Evolutionary conservation across 2,888 invertebrate species (phyloP).

Genomic region (Hypomecis punctinalis): DNA sequence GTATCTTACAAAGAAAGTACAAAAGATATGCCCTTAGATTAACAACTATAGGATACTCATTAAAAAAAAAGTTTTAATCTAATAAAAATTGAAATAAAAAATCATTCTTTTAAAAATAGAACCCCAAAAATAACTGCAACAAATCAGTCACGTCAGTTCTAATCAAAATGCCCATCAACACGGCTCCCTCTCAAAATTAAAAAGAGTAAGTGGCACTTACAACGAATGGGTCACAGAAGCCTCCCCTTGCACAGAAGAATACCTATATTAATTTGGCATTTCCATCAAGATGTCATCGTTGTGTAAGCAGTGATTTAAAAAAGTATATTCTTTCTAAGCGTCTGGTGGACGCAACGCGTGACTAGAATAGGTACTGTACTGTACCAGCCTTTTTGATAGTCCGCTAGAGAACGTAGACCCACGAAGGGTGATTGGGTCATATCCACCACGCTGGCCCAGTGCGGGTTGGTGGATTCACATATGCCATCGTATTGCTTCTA

Average conservation of each 20-base stretch:
- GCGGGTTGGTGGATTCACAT: no score
- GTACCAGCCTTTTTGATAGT: no score
- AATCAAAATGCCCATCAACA: constrained; percentile 25
- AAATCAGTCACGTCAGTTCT: constrained; percentile 17
- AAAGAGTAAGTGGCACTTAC: constrained; percentile 38
- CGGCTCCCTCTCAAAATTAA: constrained; percentile 23
- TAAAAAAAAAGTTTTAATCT: no score
- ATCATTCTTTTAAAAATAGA: background rate
- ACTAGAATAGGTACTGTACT: no score
- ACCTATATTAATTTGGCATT: constrained; percentile 48
- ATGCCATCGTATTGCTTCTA: no score
- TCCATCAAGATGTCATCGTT: constrained; percentile 44
- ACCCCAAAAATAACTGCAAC: background rate
- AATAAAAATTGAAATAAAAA: no score
- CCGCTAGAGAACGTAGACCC: no score
- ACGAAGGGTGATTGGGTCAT: no score
- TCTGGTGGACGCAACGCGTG: background rate
- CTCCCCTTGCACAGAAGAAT: constrained; percentile 39
- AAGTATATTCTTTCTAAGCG: background rate
- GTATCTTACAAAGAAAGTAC: no score
- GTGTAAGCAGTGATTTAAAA: constrained; percentile 15
- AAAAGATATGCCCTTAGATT: no score
- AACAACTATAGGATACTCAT: no score
- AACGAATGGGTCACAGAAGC: constrained; percentile 36
- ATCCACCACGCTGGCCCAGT: no score